phyloP scores from a whole-genome alignment of 92 coral and sea anemone species.

The Zoanthus sociatus region DNA sequence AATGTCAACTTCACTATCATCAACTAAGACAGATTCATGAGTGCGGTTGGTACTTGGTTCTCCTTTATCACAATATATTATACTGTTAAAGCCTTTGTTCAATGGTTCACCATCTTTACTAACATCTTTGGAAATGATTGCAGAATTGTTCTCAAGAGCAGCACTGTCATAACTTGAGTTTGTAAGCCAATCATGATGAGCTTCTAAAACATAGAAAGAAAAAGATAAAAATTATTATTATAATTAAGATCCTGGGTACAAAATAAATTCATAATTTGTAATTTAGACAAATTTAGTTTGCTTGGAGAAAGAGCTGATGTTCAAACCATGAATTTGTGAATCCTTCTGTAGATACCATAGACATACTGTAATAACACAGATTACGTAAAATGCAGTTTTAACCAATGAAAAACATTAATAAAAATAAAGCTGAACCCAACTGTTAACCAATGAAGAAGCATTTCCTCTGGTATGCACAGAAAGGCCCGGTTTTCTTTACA shows the following conservation, averaged over 20 bases:
- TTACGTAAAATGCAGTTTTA: no score
- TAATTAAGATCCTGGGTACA: neutral
- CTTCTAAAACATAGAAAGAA: constrained; percentile 30
- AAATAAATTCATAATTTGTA: no score
- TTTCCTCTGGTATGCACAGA: no score
- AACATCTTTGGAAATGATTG: neutral
- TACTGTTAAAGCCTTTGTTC: neutral
- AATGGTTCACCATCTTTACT: neutral
- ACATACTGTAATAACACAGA: no score
- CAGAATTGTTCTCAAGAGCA: constrained; percentile 10
- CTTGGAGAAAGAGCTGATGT: no score
- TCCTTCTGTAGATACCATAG: no score
- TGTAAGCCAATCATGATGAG: constrained; percentile 70
- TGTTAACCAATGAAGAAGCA: no score
- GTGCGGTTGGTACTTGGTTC: neutral
- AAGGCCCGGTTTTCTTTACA: no score
- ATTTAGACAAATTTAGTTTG: no score
- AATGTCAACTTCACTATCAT: neutral
- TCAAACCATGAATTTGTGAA: no score
- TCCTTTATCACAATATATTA: neutral
- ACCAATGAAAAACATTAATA: no score
- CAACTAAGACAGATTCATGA: constrained; percentile 31
- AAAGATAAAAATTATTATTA: neutral
- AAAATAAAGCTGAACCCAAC: no score
- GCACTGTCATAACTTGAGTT: constrained; percentile 65